Conservation (phyloP, 2,113 vertebrate genomes). For the Chroicocephalus ridibundus region DNA sequence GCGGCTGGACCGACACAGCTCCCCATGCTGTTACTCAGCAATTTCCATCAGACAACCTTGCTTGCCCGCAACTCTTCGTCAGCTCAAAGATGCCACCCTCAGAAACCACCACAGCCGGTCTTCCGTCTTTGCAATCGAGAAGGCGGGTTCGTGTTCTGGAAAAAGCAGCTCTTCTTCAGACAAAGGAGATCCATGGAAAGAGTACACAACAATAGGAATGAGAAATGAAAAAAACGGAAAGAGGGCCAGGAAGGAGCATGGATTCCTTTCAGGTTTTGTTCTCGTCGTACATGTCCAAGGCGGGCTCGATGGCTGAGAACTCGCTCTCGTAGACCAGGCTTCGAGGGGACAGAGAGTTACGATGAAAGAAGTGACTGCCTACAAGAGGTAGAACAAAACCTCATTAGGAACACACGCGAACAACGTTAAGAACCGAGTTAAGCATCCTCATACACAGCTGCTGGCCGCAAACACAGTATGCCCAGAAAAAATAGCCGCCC, state of each 20-base stretch:
- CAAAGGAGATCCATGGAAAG: constrained; percentile 75
- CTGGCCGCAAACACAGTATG: background rate
- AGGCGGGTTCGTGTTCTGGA: constrained; percentile 63
- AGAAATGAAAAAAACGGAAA: constrained; percentile 71
- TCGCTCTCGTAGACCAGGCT: constrained; percentile 89
- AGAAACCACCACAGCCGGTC: constrained; percentile 60
- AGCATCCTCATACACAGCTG: background rate
- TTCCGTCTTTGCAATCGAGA: constrained; percentile 56
- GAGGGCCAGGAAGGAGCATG: constrained; percentile 63
- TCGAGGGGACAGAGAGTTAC: constrained; percentile 86
- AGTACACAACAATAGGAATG: constrained; percentile 76
- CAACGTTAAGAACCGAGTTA: background rate
- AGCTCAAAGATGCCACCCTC: constrained; percentile 49
- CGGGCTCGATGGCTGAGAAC: constrained; percentile 89
- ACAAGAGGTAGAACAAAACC: constrained; percentile 52
- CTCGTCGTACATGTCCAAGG: constrained; percentile 89
- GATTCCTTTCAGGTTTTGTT: constrained; percentile 91
- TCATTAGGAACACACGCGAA: background rate
- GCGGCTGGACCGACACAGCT: constrained; percentile 46
- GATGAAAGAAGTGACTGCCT: constrained; percentile 91
- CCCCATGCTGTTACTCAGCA: constrained; percentile 58
- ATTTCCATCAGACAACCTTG: constrained; percentile 38
- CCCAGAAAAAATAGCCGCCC: background rate
- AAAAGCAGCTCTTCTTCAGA: constrained; percentile 76
- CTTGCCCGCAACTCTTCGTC: constrained; percentile 28